Conservation (phyloP, 2,888 invertebrate species). For the Sarcophaga subvicina region DNA sequence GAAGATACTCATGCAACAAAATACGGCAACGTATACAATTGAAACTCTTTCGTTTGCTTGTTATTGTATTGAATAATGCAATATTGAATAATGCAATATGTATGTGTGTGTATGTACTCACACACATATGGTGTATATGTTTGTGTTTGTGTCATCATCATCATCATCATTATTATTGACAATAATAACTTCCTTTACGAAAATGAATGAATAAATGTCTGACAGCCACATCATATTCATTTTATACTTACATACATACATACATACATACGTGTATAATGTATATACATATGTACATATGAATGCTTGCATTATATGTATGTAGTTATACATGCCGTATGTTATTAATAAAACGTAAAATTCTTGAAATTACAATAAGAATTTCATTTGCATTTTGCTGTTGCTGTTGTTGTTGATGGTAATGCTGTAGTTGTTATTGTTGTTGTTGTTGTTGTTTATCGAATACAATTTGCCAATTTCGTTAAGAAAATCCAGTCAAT, state of each 20-base stretch:
- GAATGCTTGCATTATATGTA: conserved; percentile 5
- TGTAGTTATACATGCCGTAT: background rate
- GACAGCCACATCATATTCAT: background rate
- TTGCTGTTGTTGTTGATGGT: background rate
- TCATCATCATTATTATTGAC: conserved; percentile 37
- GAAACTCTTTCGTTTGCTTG: background rate
- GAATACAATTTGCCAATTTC: conserved; percentile 70
- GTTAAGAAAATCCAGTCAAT: conserved; percentile 66
- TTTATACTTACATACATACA: background rate
- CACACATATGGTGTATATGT: conserved; percentile 8
- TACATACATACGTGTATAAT: background rate
- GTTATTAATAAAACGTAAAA: conserved; percentile 66
- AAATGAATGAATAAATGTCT: conserved; percentile 39
- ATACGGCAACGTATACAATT: background rate
- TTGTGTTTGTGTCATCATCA: background rate
- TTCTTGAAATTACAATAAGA: conserved; percentile 69
- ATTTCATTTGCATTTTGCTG: conserved; percentile 65
- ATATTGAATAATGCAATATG: background rate
- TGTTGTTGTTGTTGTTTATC: conserved; percentile 62
- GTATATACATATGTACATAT: conserved; percentile 4
- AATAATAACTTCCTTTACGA: conserved; percentile 66
- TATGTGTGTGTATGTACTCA: background rate
- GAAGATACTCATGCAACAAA: conserved; percentile 8
- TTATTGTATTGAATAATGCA: background rate
- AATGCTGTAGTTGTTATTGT: background rate